Percentiles rank a stretch among this genome's conserved stretches.
Evolutionary conservation across 2,797 vertebrate genomes (phyloP).

Genomic region (Darevskia mixta): DNA sequence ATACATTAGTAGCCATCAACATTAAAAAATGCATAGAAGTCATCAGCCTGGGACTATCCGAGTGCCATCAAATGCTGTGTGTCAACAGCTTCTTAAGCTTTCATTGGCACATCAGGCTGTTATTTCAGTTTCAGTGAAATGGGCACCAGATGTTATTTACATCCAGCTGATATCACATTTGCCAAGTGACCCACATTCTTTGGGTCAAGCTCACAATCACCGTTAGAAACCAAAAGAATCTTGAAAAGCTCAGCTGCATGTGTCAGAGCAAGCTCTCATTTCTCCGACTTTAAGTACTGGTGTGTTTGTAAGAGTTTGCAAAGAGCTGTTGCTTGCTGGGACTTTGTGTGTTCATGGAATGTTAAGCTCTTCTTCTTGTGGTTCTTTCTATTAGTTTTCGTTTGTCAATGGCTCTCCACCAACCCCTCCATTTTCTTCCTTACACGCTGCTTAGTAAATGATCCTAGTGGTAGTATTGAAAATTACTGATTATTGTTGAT

Average conservation of each 20-base stretch:
- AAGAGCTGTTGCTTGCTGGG: neutral
- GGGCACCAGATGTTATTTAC: slow-evolving; percentile 25
- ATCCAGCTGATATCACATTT: neutral
- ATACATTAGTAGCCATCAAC: slow-evolving; percentile 24
- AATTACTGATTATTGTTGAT: neutral
- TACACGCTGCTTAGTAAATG: neutral
- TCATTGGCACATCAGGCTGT: neutral
- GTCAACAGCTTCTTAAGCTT: neutral
- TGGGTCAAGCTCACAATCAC: slow-evolving; percentile 19
- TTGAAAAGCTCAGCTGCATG: neutral
- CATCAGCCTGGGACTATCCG: neutral
- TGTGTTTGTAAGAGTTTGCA: neutral
- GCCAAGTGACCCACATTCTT: neutral
- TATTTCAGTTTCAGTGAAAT: neutral
- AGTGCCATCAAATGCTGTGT: neutral
- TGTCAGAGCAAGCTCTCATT: neutral
- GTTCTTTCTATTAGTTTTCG: neutral
- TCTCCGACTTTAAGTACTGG: neutral
- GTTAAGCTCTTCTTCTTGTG: neutral
- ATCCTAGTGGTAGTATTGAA: neutral
- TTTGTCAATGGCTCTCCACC: neutral
- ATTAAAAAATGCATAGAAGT: slow-evolving; percentile 1
- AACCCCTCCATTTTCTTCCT: neutral
- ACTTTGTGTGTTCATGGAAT: neutral
- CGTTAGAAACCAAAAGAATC: slow-evolving; percentile 21